Evolutionary conservation across 2,113 vertebrate genomes (phyloP).

Genomic region (Halichoerus grypus): DNA sequence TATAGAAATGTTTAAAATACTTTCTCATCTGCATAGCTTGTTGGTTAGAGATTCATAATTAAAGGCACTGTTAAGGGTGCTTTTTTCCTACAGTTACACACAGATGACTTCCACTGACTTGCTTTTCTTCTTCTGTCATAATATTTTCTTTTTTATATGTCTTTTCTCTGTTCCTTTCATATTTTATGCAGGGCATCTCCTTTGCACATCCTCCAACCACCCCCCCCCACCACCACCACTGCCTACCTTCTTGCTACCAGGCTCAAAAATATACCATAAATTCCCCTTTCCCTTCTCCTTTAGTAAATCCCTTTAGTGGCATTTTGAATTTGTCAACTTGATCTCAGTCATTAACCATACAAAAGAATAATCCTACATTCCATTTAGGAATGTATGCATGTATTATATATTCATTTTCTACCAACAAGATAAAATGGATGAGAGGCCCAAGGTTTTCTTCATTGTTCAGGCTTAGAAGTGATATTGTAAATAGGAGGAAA

Average conservation of each 20-base stretch:
- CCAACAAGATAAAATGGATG: background rate
- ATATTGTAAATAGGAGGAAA: constrained; percentile 17
- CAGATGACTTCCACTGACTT: background rate
- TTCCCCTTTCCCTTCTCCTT: background rate
- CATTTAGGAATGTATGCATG: background rate
- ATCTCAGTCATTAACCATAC: background rate
- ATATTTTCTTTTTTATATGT: background rate
- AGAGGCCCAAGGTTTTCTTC: background rate
- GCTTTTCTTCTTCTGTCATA: background rate
- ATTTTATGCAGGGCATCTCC: background rate
- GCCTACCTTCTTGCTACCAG: background rate
- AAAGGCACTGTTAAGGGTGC: background rate
- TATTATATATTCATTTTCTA: background rate
- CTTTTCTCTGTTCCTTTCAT: background rate
- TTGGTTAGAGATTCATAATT: background rate
- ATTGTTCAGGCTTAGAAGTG: background rate
- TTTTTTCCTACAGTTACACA: background rate
- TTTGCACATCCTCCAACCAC: background rate
- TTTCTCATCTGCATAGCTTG: background rate
- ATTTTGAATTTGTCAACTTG: background rate
- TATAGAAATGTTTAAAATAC: constrained; percentile 1
- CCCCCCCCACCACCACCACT: background rate
- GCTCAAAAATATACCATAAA: background rate
- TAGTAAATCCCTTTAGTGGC: background rate
- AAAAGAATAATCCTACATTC: background rate